Evolutionary conservation across 2,797 vertebrate genomes (phyloP), one percentile per base, ranked within the genome.

Genomic region (Dryobates pubescens): DNA sequence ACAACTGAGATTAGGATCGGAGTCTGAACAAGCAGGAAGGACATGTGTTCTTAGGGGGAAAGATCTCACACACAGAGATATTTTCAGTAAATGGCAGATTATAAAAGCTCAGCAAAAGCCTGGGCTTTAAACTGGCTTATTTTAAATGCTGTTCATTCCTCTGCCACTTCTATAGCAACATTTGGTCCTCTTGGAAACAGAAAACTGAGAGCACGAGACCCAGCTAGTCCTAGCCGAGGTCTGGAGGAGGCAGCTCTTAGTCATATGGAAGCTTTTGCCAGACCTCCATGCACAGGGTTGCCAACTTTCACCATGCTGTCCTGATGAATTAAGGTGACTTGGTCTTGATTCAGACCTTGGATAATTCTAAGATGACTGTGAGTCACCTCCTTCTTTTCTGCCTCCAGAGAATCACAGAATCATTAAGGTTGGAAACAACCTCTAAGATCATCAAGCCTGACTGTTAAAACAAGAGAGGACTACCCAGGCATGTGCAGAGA

Each of bases 1-100:
- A 95, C 53, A 91, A 76, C 51, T 68, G 64, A 94, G 90, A 96
- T 96, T 95, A 95, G 64, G 70, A 95, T 94, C 92, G 81, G 92
- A 94, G 36, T 82, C 82, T 89, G 89, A 95, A 86, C 47, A 90
- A 94, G 94, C 87, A 94, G 85, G 87, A 96, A 95, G 85, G 89
- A 89, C 89, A 88, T 88, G 86, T 91, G 90, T 95, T 96, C 74
- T 92, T 93, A 71, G 68, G 85, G 62, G 61, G 61, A 93, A 93
- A 92, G 82, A 91, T 95, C 90, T 95, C 87, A 58, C 79, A 93
- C 89, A 91, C 24, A 73, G 43, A 93, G 82, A 86, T 76, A 76
- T 89, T 90, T 94, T 81, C 94, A 89, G 92, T 90, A 92, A 94
- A 95, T 43, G 67, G 61, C 36, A 91, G 74, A 79, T 92, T 93